A percentile compares a stretch with the other conserved stretches of the same genome.
These are phyloP conservation scores for Orthosia gothica DNA, from an alignment of 2,888 invertebrate species.

Conservation along the genomic window DNA sequence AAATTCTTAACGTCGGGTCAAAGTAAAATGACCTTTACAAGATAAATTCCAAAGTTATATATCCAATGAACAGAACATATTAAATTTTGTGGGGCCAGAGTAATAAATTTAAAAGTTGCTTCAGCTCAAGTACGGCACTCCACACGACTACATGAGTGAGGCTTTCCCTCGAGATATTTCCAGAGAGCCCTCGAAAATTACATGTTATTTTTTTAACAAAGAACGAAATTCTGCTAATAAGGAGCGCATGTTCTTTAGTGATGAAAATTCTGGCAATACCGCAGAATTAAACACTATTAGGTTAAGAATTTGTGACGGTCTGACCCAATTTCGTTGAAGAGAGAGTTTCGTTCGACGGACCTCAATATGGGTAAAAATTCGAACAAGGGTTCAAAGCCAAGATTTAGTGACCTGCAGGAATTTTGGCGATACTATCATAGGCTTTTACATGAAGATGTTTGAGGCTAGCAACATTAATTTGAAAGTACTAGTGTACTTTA, in stretches of 20 bases:
- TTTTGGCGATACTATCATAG: neutral
- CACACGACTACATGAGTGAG: slow-evolving; percentile 59
- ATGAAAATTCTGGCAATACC: slow-evolving; percentile 14
- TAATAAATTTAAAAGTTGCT: slow-evolving; percentile 67
- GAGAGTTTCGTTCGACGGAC: neutral
- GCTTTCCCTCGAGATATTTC: slow-evolving; percentile 53
- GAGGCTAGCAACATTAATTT: slow-evolving; percentile 18
- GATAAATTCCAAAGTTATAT: slow-evolving; percentile 46
- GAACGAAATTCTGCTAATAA: slow-evolving; percentile 40
- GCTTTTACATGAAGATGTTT: neutral
- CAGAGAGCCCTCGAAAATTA: slow-evolving; percentile 55
- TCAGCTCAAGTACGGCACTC: slow-evolving; percentile 58
- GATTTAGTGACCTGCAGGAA: neutral
- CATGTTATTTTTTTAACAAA: slow-evolving; percentile 46
- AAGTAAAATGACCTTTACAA: slow-evolving; percentile 54
- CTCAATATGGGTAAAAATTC: slow-evolving; percentile 7
- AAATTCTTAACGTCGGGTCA: slow-evolving; percentile 19
- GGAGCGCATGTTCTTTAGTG: slow-evolving; percentile 23
- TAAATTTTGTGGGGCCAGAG: slow-evolving; percentile 54
- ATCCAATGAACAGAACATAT: slow-evolving; percentile 55
- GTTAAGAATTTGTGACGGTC: slow-evolving; percentile 24
- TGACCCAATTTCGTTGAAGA: slow-evolving; percentile 28
- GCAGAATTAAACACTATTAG: slow-evolving; percentile 5
- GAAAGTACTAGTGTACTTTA: slow-evolving; percentile 14
- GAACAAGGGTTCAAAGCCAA: neutral